A percentile compares a stretch with the other conserved stretches of the same genome.
These are phyloP conservation scores for Dipus sagitta DNA, from an alignment of 2,797 vertebrate species.

Conservation along the genomic window DNA sequence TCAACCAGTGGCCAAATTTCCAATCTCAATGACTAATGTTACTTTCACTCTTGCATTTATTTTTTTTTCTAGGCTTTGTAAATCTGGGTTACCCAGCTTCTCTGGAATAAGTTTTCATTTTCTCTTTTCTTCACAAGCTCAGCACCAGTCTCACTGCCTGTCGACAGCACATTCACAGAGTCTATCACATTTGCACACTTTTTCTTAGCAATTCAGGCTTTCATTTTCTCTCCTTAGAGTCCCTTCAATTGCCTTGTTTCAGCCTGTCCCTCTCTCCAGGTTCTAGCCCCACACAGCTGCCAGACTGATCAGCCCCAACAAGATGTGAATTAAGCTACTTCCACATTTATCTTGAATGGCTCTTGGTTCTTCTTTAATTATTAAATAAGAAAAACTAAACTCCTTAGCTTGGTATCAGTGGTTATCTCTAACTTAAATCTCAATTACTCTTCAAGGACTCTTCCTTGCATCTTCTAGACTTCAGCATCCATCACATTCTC, in stretches of 20 bases:
- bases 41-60: background rate
- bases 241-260: background rate
- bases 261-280: background rate
- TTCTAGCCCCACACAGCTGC: background rate
- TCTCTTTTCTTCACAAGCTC: background rate
- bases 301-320: slow-evolving; percentile 1
- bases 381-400: slow-evolving; percentile 51
- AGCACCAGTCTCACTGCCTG: background rate
- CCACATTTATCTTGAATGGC: slow-evolving; percentile 25
- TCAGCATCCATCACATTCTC: background rate
- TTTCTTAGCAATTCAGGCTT: slow-evolving; percentile 4
- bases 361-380: slow-evolving; percentile 56
- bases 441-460: slow-evolving; percentile 30
- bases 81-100: background rate
- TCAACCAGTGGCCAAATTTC: background rate
- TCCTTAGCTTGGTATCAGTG: slow-evolving; percentile 40
- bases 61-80: background rate
- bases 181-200: background rate
- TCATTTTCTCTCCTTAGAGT: background rate
- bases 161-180: background rate
- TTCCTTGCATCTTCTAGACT: background rate
- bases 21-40: background rate
- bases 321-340: slow-evolving; percentile 55
- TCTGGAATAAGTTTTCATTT: slow-evolving; percentile 31
- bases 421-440: slow-evolving; percentile 32